These are phyloP conservation scores for Macrotis lagotis DNA, from an alignment of 2,113 vertebrate genomes.

Conservation along the genomic window DNA sequence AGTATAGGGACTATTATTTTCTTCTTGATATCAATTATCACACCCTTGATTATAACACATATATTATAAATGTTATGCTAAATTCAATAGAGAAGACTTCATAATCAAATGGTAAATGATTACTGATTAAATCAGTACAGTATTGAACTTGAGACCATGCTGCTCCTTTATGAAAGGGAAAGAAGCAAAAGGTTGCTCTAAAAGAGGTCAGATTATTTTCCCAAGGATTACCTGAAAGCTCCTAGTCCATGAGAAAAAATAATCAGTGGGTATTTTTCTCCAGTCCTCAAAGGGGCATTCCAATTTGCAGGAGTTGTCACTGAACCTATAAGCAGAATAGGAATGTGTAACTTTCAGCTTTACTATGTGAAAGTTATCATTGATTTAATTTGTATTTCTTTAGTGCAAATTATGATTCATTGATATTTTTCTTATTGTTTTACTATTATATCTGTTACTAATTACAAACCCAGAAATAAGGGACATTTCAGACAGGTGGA, in stretches of 20 bases:
- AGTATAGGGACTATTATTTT: not conserved
- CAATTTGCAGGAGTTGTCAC: constrained; percentile 89
- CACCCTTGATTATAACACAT: not conserved
- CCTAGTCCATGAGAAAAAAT: constrained; percentile 97
- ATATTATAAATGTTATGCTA: not conserved
- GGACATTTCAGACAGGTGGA: not conserved
- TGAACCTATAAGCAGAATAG: constrained; percentile 84
- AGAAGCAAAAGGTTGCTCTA: not conserved
- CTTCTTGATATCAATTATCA: not conserved
- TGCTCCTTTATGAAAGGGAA: not conserved
- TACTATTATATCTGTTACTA: not conserved
- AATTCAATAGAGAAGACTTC: not conserved
- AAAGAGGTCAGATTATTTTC: not conserved
- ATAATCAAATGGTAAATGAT: not conserved
- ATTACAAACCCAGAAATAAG: constrained; percentile 21
- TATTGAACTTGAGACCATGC: not conserved
- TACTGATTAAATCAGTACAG: not conserved
- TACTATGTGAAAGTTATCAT: not conserved
- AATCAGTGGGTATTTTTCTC: constrained; percentile 92
- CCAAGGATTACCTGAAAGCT: constrained; percentile 91
- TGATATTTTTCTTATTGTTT: not conserved
- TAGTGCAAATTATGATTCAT: constrained; percentile 5
- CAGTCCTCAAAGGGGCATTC: constrained; percentile 90
- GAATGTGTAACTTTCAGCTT: too few species aligned
- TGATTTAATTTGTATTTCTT: constrained; percentile 22